Base-by-base conservation (phyloP, 2,888 invertebrate genomes). In the Pseudococcus viburni region DNA sequence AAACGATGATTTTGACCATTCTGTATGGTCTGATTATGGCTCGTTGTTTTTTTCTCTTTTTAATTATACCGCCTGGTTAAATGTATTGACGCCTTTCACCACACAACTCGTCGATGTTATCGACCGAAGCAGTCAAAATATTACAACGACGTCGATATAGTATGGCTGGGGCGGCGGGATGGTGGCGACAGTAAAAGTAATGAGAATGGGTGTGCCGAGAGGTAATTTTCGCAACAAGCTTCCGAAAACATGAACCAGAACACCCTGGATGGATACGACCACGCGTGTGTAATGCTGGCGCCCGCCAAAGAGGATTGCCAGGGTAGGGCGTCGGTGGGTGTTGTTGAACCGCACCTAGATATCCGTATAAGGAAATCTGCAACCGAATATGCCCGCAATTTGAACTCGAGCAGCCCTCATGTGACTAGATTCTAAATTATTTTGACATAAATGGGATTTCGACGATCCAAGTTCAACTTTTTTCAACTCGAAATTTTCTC, bases 31-130 rank as follows among this genome's bases (percentile, higher is more conserved):
- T 64, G 64, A 64, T 64, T 64, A 64, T 64, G 64, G 22, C 22
- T 22, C 22, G 64, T 64, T 22, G 12, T 64, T 64, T 64, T 59
- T 22, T 64, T 22, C 22, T 64, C 64, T 19, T 64, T 22, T 64
- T 64, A 64, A 64, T 64, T 64, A 64, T 64, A 64, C 64, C 64
- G 64, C 64, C 64, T 64, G 22, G 64, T 64, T 64, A 64, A 64
- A 64, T 22, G 64, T 64, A 64, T 64, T 64, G 64, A 64, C 64
- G 64, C 64, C 64, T 64, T 64, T 64, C 64, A 64, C 64, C 15
- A 64, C 22, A 64, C 19, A 64, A 4, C 64, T 64, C 64, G 64
- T 64, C 64, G 64, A 64, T 64, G 64, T 64, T 64, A 64, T 64
- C 64, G 64, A 64, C 64, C 64, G 64, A 9, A 64, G 64, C 64